Evolutionary conservation across 2,113 vertebrate species (phyloP).

Genomic region (Syngnathoides biaculeatus): DNA sequence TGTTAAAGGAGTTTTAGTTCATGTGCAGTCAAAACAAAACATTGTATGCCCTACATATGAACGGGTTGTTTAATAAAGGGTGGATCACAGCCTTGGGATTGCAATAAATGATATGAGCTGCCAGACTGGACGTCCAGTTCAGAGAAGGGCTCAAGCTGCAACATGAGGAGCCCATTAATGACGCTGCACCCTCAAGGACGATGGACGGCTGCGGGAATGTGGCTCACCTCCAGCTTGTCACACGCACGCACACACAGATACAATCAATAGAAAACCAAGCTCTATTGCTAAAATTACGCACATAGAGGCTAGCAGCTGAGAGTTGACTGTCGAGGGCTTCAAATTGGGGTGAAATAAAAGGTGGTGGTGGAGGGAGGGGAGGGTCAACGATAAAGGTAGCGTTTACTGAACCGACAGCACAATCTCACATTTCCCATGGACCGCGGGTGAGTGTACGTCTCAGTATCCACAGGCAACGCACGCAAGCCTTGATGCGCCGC

Average conservation of each 20-base stretch:
- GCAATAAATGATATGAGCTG: constrained; percentile 1
- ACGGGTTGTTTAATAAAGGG: not conserved
- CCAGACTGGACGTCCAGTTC: constrained; percentile 1
- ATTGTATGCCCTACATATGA: not conserved
- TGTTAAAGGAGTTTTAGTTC: not conserved
- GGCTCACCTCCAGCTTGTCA: constrained; percentile 51
- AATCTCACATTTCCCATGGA: constrained; percentile 53
- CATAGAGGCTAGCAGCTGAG: constrained; percentile 26
- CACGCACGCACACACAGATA: constrained; percentile 52
- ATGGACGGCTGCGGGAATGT: constrained; percentile 35
- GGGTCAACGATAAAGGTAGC: constrained; percentile 45
- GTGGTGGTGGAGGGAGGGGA: too few species aligned
- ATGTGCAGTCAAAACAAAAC: not conserved
- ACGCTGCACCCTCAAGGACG: constrained; percentile 61
- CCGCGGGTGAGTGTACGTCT: constrained; percentile 34
- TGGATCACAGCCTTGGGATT: not conserved
- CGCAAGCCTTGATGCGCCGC: constrained; percentile 21
- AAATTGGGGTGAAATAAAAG: constrained; percentile 37
- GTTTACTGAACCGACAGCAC: constrained; percentile 47
- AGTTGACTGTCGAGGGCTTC: constrained; percentile 53
- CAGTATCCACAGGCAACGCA: constrained; percentile 30
- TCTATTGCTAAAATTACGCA: constrained; percentile 61
- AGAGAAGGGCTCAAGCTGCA: constrained; percentile 10
- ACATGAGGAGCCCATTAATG: constrained; percentile 41
- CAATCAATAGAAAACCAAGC: constrained; percentile 63